Evolutionary conservation across 1,140 invertebrate species (phyloP), one percentile per base, ranked within the genome.

Genomic region (Colletes latitarsis): DNA sequence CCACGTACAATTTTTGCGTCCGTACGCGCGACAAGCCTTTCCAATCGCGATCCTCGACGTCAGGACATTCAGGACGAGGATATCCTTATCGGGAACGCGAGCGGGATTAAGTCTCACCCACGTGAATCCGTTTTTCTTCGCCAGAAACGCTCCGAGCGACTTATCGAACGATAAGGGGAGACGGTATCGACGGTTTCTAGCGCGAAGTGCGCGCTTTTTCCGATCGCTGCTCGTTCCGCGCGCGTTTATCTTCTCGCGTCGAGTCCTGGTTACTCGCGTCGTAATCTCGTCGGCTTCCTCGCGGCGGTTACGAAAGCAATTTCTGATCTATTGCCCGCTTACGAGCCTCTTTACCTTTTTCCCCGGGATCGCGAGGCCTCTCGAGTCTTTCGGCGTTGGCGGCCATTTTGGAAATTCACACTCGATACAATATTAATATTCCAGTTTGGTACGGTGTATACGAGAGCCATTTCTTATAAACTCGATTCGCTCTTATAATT

Each of bases 41-140:
- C 49, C 21, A 69, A 39, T 53, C 67, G 67, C n/a, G 67, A 39
- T 63, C 8, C 57, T 19, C 57, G n/a, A 14, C 12, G 43, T n/a
- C 67, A 17, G 67, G 67, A 69, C n/a, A 69, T 30, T 55, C 67
- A 5, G 49, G 12, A 41, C 49, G 67, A 39, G 76, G 43, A 52
- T 73, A 53, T n/a, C 77, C 77, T 73, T 78, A 78, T 78, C 69
- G 77, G 21, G 69, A 78, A 43, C 49, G n/a, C 64, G 15, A 19
- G 14, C 30, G 12, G 46, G 21, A 73, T 63, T 53, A 73, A 46
- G 53, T 43, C 41, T 73, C 77, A 73, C 77, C 77, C 77, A 78
- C 77, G 77, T 78, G 60, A 73, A 73, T 64, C 58, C 77, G 69
- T 78, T 78, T 78, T 78, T 78, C 69, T 73, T 55, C 57, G n/a